A percentile compares a stretch with the other conserved stretches of the same genome.
Conservation (phyloP, 1,140 invertebrate genomes). For the Danaus melanippus region DNA sequence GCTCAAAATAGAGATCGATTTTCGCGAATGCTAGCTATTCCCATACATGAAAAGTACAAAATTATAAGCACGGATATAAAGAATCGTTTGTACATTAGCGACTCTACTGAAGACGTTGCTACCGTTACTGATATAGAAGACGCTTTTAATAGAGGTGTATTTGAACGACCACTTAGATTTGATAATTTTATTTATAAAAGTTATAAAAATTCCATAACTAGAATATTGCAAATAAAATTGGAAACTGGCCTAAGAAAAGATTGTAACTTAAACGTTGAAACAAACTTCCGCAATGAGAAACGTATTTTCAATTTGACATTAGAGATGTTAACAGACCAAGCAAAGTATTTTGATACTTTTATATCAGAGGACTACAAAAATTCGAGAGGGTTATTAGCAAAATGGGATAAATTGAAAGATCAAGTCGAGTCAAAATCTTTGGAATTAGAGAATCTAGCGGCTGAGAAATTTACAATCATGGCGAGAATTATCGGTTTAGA, state of each 20-base stretch:
- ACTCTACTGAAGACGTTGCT: slow-evolving; percentile 23
- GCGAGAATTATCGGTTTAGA: slow-evolving; percentile 73
- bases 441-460: slow-evolving; percentile 59
- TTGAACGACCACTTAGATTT: slow-evolving; percentile 22
- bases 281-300: slow-evolving; percentile 70
- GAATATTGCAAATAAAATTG: slow-evolving; percentile 31
- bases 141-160: slow-evolving; percentile 34
- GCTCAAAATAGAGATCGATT: slow-evolving; percentile 28
- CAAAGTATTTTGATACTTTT: slow-evolving; percentile 73
- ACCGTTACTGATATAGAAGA: slow-evolving; percentile 37
- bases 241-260: slow-evolving; percentile 70
- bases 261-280: slow-evolving; percentile 71
- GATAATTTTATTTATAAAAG: slow-evolving; percentile 37
- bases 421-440: slow-evolving; percentile 56
- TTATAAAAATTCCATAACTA: slow-evolving; percentile 29
- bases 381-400: slow-evolving; percentile 68
- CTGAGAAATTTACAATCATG: slow-evolving; percentile 60
- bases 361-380: slow-evolving; percentile 73
- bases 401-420: slow-evolving; percentile 61
- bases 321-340: slow-evolving; percentile 63
- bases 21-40: slow-evolving; percentile 23
- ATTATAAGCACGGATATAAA: slow-evolving; percentile 24
- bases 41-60: slow-evolving; percentile 42
- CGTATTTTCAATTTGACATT: slow-evolving; percentile 60
- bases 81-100: slow-evolving; percentile 27